A percentile compares a stretch with the other conserved stretches of the same genome.
phyloP scores from a whole-genome alignment of 2,113 vertebrate genomes.

The Apodemus sylvaticus region DNA sequence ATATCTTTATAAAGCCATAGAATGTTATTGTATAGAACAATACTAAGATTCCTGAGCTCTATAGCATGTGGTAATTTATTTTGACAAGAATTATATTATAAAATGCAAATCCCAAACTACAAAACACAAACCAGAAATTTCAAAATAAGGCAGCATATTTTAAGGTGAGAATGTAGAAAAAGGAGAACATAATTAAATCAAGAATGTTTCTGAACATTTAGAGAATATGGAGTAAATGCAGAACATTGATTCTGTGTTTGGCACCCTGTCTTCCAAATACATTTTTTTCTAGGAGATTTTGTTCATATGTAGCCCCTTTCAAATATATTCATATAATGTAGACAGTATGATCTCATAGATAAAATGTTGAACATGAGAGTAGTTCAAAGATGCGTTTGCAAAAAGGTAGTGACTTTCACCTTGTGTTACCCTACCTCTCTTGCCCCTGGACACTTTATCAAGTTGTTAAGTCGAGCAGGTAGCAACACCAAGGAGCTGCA shows the following conservation, averaged over 20 bases:
- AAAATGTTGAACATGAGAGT: not conserved
- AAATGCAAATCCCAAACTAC: not conserved
- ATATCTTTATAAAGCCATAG: not conserved
- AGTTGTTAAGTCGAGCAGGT: not conserved
- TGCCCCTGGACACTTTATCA: not conserved
- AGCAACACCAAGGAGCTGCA: not conserved
- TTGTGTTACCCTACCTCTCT: not conserved
- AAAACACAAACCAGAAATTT: not conserved
- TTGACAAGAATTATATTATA: not conserved
- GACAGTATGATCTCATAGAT: not conserved
- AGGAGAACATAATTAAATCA: not conserved
- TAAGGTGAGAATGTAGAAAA: not conserved
- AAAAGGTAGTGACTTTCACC: not conserved
- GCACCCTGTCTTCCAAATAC: not conserved
- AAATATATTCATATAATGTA: not conserved
- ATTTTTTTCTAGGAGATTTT: not conserved
- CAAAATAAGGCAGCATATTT: not conserved
- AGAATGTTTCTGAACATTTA: not conserved
- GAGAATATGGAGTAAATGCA: not conserved
- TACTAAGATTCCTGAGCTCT: not conserved
- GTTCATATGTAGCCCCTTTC: not conserved
- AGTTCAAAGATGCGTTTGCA: not conserved
- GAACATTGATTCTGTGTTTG: not conserved
- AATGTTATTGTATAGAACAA: not conserved
- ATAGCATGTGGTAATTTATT: not conserved